Conservation (phyloP, 2,113 vertebrate species). For the Tragulus kanchil region DNA sequence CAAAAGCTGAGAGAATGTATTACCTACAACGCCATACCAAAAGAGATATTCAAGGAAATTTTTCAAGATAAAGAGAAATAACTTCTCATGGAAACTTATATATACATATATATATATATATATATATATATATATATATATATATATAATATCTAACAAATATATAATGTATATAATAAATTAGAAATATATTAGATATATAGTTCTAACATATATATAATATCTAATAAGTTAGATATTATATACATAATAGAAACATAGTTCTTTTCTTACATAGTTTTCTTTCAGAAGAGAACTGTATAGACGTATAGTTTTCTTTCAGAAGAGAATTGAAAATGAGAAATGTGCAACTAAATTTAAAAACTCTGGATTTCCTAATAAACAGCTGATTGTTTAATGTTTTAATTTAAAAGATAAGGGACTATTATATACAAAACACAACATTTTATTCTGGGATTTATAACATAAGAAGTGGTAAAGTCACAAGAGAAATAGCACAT, state of each 20-base stretch:
- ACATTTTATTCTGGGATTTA: background rate
- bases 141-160: too few species aligned
- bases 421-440: constrained; percentile 33
- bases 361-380: constrained; percentile 37
- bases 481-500: background rate
- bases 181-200: too few species aligned
- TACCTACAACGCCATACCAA: background rate
- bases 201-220: too few species aligned
- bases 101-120: background rate
- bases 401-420: constrained; percentile 21
- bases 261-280: too few species aligned
- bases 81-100: background rate
- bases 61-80: constrained; percentile 46
- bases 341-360: background rate
- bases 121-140: too few species aligned
- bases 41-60: constrained; percentile 27
- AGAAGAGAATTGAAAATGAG: background rate
- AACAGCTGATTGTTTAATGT: background rate
- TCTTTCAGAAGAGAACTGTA: too few species aligned
- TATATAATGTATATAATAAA: too few species aligned
- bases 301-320: background rate
- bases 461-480: background rate
- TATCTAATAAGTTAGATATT: too few species aligned
- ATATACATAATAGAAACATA: too few species aligned
- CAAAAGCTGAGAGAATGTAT: background rate